phyloP scores from a whole-genome alignment of 1,140 invertebrate genomes.

The Leguminivora glycinivorella region DNA sequence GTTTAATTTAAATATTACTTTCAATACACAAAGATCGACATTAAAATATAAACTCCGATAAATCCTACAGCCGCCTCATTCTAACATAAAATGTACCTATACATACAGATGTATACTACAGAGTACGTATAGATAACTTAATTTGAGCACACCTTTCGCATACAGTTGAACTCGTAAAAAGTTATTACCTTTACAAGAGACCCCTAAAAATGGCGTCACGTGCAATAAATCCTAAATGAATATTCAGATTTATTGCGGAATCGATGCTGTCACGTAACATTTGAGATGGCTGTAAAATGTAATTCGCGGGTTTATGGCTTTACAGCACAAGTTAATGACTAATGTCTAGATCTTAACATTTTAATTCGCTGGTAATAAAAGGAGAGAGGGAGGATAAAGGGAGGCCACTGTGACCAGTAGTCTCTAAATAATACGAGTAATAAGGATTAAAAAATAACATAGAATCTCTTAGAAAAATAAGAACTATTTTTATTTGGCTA shows the following conservation, averaged over 20 bases:
- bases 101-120: background rate
- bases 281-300: slow-evolving; percentile 23
- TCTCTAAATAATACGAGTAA: too few species aligned
- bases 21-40: too few species aligned
- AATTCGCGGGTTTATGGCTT: background rate
- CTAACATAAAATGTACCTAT: background rate
- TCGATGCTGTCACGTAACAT: slow-evolving; percentile 19
- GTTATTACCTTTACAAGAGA: slow-evolving; percentile 18
- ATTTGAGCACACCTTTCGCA: slow-evolving; percentile 1
- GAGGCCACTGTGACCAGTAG: too few species aligned
- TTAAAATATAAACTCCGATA: too few species aligned
- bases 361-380: too few species aligned
- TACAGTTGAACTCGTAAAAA: slow-evolving; percentile 16
- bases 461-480: background rate
- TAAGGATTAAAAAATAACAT: too few species aligned
- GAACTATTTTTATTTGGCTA: too few species aligned
- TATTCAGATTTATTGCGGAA: slow-evolving; percentile 25
- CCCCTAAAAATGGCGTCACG: slow-evolving; percentile 17
- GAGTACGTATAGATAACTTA: background rate
- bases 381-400: too few species aligned
- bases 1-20: background rate
- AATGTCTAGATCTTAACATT: too few species aligned
- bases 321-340: background rate
- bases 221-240: slow-evolving; percentile 26
- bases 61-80: too few species aligned